These are phyloP conservation scores for Threskiornis aethiopicus DNA, from an alignment of 2,797 vertebrate species.

Conservation along the genomic window DNA sequence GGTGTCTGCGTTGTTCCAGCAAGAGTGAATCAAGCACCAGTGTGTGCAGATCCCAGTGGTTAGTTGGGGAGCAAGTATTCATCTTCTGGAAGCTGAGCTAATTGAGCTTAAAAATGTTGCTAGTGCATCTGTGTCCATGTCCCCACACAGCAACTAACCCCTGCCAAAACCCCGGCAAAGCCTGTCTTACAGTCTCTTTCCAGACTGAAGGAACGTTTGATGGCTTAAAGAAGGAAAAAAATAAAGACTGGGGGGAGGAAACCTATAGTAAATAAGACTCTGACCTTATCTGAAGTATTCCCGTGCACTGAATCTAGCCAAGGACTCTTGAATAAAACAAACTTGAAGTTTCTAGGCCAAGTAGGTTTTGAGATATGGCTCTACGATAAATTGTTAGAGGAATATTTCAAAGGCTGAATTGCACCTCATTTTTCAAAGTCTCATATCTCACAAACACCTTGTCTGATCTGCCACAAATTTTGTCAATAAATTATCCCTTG, in stretches of 20 bases:
- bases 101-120: background rate
- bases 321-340: conserved; percentile 68
- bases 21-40: background rate
- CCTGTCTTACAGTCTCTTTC: background rate
- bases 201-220: background rate
- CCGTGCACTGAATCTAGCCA: background rate
- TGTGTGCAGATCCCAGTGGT: background rate
- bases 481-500: conserved; percentile 39
- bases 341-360: conserved; percentile 66
- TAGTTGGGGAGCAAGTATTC: background rate
- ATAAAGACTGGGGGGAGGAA: background rate
- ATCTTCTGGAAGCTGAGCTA: background rate
- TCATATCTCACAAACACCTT: conserved; percentile 37
- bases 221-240: background rate
- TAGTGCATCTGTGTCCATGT: background rate
- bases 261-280: conserved; percentile 12
- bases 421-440: conserved; percentile 63
- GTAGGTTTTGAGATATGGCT: conserved; percentile 42
- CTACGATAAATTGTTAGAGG: conserved; percentile 40
- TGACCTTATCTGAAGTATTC: conserved; percentile 45
- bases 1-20: background rate
- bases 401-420: conserved; percentile 62
- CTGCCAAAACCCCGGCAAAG: background rate
- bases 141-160: background rate
- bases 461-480: conserved; percentile 58